phyloP scores from a whole-genome alignment of 2,797 vertebrate species.

The Karalla daura region DNA sequence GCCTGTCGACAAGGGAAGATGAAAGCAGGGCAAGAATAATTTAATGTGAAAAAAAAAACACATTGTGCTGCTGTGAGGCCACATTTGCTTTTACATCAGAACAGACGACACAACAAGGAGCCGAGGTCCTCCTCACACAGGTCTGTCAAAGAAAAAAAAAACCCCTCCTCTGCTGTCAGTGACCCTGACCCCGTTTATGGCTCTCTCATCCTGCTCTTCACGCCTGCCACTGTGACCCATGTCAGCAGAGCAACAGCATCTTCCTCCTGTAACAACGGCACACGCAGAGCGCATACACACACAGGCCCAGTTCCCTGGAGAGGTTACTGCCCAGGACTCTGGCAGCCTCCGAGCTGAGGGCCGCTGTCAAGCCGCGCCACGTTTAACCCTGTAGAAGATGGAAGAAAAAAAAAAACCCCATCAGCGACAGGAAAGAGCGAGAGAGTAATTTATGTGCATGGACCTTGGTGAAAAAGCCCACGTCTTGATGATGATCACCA shows the following conservation, averaged over 20 bases:
- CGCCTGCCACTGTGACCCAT: conserved; percentile 54
- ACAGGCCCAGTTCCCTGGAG: conserved; percentile 25
- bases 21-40: background rate
- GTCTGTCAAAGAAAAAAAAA: no score
- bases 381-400: conserved; percentile 47
- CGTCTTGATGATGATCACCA: conserved; percentile 54
- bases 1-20: conserved; percentile 8
- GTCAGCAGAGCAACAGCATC: conserved; percentile 50
- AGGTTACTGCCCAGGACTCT: conserved; percentile 38
- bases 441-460: conserved; percentile 54
- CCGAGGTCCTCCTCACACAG: conserved; percentile 17
- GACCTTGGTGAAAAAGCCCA: conserved; percentile 49
- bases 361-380: conserved; percentile 30
- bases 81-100: conserved; percentile 24
- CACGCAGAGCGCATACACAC: conserved; percentile 1
- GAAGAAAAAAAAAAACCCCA: conserved; percentile 11
- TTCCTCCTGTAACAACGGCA: conserved; percentile 20
- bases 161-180: conserved; percentile 51
- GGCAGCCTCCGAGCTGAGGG: conserved; percentile 30
- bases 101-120: conserved; percentile 2
- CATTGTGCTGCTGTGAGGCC: background rate
- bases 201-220: conserved; percentile 36
- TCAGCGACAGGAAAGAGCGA: conserved; percentile 28
- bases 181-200: conserved; percentile 52
- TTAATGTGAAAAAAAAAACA: conserved; percentile 6